Base-by-base conservation (phyloP, 2,888 invertebrate genomes). In the Embidobia sp. region DNA sequence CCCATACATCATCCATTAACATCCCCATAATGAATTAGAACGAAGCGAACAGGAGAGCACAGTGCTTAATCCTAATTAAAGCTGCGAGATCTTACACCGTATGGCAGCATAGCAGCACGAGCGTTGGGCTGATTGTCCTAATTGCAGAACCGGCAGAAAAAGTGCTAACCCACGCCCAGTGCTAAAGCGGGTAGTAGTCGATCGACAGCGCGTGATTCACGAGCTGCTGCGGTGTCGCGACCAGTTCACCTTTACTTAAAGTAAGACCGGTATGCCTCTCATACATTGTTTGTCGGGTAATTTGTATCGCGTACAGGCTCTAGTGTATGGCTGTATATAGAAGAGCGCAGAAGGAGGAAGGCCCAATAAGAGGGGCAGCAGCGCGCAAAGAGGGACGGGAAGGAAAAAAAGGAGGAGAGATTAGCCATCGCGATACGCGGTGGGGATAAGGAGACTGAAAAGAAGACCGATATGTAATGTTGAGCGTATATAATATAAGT, bases 221-320 rank as follows among this genome's bases (percentile, higher is more conserved):
- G 63, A 70, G 77, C 77, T 44, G 73, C 35, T 26, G 61, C 64
- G 40, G 64, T 69, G 61, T 78, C 79, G 74, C 73, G 63, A 77
- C 77, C 75, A 75, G 77, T 79, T 74, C 67, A 74, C 67, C 67
- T 77, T 69, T 57, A 33, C 69, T 77, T 69, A 69, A 74, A 73
- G 77, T 77, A 77, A 77, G 77, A 76, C 76, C 76, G 74, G 69
- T 67, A 77, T 74, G 76, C 57, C 49, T 59, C 77, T 66, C 72
- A 69, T 74, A 70, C 72, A 79, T 74, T 74, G 77, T 78, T 80
- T 72, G 78, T 74, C 66, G 75, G 63, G 77, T 75, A 80, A 79
- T 79, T 75, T 75, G 78, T 80, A 79, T 74, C 70, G 67, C 55
- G 64, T 53, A 77, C 64, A 61, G 49, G 48, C 42, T 49, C 46